Evolutionary conservation across 2,113 vertebrate species (phyloP).

Genomic region (Pycnonotus jocosus): DNA sequence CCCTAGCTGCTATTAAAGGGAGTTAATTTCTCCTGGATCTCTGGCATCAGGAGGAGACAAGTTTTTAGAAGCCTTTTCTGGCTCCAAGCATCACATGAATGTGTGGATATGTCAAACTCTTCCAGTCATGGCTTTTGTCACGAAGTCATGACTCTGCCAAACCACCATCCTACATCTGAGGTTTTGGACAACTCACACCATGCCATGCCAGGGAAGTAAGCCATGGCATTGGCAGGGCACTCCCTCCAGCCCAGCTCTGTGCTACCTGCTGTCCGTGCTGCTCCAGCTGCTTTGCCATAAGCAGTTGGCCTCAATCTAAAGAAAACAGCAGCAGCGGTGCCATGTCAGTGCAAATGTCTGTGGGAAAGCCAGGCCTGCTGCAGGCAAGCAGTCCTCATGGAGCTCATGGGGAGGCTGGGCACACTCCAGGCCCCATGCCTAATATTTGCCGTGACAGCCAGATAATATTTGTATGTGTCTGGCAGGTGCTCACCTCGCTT

Average conservation of each 20-base stretch:
- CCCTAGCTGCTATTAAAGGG: background rate
- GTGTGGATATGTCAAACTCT: background rate
- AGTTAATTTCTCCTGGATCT: background rate
- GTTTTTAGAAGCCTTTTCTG: background rate
- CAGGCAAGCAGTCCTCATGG: background rate
- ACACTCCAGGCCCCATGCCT: background rate
- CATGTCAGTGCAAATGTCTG: background rate
- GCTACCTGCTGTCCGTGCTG: background rate
- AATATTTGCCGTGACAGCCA: background rate
- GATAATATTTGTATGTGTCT: background rate
- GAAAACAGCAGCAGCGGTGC: background rate
- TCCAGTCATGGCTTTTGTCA: conserved; percentile 39
- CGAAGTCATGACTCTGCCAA: conserved; percentile 18
- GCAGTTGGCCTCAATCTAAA: background rate
- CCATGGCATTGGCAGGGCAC: background rate
- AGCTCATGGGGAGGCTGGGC: background rate
- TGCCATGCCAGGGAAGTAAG: background rate
- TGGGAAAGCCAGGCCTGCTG: background rate
- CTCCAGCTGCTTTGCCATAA: background rate
- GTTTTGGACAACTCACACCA: background rate
- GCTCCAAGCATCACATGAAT: background rate
- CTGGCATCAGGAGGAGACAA: background rate
- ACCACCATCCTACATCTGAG: background rate
- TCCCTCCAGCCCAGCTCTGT: background rate
- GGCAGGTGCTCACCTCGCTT: background rate